phyloP scores from a whole-genome alignment of 1,140 invertebrate genomes.

The Drosophila busckii region DNA sequence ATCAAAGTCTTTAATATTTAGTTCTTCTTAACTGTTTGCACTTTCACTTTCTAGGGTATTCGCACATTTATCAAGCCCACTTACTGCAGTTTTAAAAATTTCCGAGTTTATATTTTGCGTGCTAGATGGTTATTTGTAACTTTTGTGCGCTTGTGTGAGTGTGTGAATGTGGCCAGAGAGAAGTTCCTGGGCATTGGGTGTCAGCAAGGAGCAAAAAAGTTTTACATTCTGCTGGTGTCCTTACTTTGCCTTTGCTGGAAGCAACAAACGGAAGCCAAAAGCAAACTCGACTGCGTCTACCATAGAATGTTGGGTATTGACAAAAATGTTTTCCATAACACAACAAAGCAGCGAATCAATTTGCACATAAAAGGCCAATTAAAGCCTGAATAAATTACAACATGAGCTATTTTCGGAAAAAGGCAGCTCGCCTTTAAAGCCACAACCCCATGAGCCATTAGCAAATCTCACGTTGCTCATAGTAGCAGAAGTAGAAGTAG shows the following conservation, averaged over 20 bases:
- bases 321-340: too few relatives aligned
- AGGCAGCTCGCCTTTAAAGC: not conserved
- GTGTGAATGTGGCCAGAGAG: not conserved
- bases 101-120: constrained; percentile 44
- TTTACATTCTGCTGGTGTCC: too few relatives aligned
- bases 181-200: too few relatives aligned
- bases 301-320: too few relatives aligned
- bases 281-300: too few relatives aligned
- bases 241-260: too few relatives aligned
- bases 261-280: too few relatives aligned
- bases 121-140: constrained; percentile 4
- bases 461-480: constrained; percentile 5
- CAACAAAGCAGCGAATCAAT: not conserved
- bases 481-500: constrained; percentile 25
- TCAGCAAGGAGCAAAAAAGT: too few relatives aligned
- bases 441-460: too few relatives aligned
- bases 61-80: not conserved
- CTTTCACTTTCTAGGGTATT: too few relatives aligned
- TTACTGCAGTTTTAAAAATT: constrained; percentile 34
- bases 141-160: constrained; percentile 2
- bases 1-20: too few relatives aligned
- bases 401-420: constrained; percentile 13
- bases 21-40: too few relatives aligned
- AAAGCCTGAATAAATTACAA: constrained; percentile 1
- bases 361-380: constrained; percentile 5